Conservation (phyloP, 2,888 invertebrate species). For the Idaea biselata region DNA sequence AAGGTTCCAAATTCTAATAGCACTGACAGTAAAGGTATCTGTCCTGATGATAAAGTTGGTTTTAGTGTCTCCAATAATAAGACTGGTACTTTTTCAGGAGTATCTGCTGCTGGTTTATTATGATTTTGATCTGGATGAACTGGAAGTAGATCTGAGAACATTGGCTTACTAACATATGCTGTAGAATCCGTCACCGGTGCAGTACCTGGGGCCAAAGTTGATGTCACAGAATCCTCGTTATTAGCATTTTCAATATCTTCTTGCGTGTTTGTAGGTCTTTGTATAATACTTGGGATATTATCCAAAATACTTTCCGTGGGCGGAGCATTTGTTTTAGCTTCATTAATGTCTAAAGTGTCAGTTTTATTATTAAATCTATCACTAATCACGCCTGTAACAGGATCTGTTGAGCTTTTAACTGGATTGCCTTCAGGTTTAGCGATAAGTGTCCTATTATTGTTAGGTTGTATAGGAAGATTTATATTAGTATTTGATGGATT, state of each 20-base stretch:
- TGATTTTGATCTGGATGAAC: not conserved
- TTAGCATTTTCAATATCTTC: not conserved
- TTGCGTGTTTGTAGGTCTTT: not conserved
- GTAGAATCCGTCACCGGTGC: not conserved
- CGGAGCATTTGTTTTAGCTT: not conserved
- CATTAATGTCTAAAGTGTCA: not conserved
- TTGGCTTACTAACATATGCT: not conserved
- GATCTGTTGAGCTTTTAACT: too few relatives aligned
- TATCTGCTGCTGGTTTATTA: not conserved
- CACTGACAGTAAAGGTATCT: not conserved
- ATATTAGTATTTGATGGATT: not conserved
- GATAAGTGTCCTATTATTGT: too few relatives aligned
- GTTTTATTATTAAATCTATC: not conserved
- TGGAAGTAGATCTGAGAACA: not conserved
- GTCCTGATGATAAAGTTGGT: too few relatives aligned
- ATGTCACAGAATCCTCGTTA: not conserved
- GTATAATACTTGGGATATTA: not conserved
- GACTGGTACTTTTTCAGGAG: not conserved
- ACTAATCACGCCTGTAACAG: not conserved
- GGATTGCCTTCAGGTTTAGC: too few relatives aligned
- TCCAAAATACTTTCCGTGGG: not conserved
- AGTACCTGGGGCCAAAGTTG: not conserved
- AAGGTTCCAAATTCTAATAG: not conserved
- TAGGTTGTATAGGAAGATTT: not conserved
- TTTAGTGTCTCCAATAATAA: too few relatives aligned